phyloP scores from a whole-genome alignment of 1,140 invertebrate genomes.

The Stegodyphus dumicola region DNA sequence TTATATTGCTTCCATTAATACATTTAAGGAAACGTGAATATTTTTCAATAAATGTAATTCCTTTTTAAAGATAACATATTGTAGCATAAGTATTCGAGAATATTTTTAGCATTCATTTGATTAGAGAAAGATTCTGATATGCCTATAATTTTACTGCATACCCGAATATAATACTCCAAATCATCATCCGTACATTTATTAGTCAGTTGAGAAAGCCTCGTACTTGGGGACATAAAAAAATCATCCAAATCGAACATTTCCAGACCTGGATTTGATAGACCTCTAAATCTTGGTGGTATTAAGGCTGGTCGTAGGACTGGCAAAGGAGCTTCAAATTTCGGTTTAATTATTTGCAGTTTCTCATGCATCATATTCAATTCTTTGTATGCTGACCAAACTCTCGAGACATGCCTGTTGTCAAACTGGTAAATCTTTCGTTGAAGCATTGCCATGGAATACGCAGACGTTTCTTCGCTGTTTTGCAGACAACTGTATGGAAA shows the following conservation, averaged over 20 bases:
- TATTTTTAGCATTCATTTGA: constrained; percentile 70
- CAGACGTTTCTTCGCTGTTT: constrained; percentile 80
- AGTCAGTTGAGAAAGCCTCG: constrained; percentile 89
- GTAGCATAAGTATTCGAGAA: constrained; percentile 69
- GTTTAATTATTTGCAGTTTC: constrained; percentile 89
- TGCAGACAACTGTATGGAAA: constrained; percentile 85
- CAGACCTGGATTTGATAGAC: constrained; percentile 87
- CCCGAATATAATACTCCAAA: constrained; percentile 89
- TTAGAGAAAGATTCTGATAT: constrained; percentile 68
- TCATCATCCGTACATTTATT: constrained; percentile 88
- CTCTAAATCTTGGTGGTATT: constrained; percentile 95
- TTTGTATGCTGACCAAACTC: constrained; percentile 76
- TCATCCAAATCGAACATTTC: constrained; percentile 98
- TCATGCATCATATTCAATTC: constrained; percentile 90
- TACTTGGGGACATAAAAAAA: constrained; percentile 92
- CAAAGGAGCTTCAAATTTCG: constrained; percentile 96
- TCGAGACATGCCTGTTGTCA: not conserved
- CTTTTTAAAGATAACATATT: no score
- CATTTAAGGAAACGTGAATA: no score
- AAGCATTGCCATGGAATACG: constrained; percentile 76
- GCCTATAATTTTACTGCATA: constrained; percentile 85
- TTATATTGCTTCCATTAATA: no score
- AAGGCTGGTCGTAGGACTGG: constrained; percentile 90
- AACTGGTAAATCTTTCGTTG: constrained; percentile 41
- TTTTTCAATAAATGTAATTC: no score